Evolutionary conservation across 2,113 vertebrate species (phyloP).

Genomic region (Cepphus grylle): DNA sequence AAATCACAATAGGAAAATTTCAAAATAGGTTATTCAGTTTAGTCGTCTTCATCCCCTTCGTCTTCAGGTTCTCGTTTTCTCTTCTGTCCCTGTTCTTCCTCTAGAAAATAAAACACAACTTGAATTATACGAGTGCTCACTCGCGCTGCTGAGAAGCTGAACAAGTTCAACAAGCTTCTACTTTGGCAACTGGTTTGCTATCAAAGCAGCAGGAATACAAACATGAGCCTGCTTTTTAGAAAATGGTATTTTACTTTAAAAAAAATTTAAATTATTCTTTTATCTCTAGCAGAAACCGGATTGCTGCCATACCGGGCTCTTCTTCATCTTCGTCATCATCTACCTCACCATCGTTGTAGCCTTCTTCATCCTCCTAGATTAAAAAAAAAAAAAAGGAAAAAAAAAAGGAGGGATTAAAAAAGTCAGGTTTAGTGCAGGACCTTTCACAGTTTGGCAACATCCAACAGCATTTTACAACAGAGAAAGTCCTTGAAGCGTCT

Average conservation of each 20-base stretch:
- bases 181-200: not conserved
- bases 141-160: not conserved
- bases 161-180: not conserved
- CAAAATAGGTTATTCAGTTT: slow-evolving; percentile 75
- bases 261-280: not conserved
- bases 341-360: slow-evolving; percentile 84
- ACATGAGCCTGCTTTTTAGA: not conserved
- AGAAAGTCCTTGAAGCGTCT: not conserved
- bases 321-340: slow-evolving; percentile 86
- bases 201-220: not conserved
- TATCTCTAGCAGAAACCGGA: not conserved
- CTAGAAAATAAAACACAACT: slow-evolving; percentile 53
- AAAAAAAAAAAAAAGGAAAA: not conserved
- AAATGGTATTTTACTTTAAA: not conserved
- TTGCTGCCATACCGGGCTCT: slow-evolving; percentile 68
- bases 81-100: slow-evolving; percentile 89
- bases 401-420: not conserved
- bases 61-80: slow-evolving; percentile 96
- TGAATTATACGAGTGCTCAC: not conserved
- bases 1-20: slow-evolving; percentile 85
- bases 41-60: slow-evolving; percentile 93
- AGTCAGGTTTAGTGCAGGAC: not conserved
- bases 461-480: not conserved
- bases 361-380: slow-evolving; percentile 85
- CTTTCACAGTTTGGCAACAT: not conserved